Conservation (phyloP, 2,797 vertebrate species). For the Syncerus caffer region DNA sequence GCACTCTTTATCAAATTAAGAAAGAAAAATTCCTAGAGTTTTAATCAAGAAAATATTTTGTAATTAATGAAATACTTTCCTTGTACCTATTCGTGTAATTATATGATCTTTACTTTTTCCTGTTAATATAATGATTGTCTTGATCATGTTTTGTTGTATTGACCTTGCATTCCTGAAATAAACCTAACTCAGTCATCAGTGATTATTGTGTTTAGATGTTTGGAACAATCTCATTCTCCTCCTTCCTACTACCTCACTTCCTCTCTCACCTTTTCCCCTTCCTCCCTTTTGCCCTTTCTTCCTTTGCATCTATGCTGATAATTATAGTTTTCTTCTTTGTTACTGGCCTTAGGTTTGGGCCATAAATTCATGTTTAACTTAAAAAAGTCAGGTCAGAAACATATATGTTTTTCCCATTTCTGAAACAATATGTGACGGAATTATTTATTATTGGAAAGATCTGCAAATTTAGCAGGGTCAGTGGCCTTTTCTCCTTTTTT, state of each 20-base stretch:
- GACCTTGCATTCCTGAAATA: not conserved
- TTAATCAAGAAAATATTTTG: slow-evolving; percentile 32
- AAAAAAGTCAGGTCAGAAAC: not conserved
- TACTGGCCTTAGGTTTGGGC: not conserved
- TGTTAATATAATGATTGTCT: not conserved
- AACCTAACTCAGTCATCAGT: not conserved
- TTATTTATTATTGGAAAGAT: slow-evolving; percentile 20
- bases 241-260: not conserved
- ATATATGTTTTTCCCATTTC: not conserved
- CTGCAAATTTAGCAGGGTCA: not conserved
- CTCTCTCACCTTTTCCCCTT: not conserved
- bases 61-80: not conserved
- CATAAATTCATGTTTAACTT: not conserved
- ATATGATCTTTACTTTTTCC: not conserved
- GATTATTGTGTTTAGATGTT: not conserved
- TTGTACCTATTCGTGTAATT: not conserved
- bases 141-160: not conserved
- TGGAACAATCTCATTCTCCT: not conserved
- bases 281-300: not conserved
- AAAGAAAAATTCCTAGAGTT: not conserved
- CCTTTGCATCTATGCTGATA: not conserved
- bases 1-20: not conserved
- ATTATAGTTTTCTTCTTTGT: not conserved
- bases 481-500: not conserved
- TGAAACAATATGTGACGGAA: not conserved